phyloP scores from a whole-genome alignment of 2,797 vertebrate species.

The Labroides dimidiatus region DNA sequence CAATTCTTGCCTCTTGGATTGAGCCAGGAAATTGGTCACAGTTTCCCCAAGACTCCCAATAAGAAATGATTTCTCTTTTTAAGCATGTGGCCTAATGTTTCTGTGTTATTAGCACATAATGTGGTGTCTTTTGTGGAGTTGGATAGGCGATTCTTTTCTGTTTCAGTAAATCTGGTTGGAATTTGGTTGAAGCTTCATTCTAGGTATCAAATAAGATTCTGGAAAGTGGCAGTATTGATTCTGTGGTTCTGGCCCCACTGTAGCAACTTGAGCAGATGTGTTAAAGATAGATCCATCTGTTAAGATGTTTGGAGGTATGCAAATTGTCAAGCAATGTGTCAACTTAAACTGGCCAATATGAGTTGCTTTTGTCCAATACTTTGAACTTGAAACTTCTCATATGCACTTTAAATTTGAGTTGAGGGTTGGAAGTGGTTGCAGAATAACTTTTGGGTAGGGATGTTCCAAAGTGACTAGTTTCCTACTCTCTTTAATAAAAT shows the following conservation, averaged over 20 bases:
- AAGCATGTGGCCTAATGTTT: neutral
- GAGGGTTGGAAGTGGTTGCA: neutral
- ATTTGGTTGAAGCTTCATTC: neutral
- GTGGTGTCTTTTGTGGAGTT: constrained; percentile 6
- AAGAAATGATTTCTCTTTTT: constrained; percentile 30
- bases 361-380: too few relatives aligned
- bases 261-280: constrained; percentile 31
- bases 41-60: constrained; percentile 42
- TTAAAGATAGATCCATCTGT: constrained; percentile 39
- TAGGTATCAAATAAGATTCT: constrained; percentile 5
- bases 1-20: constrained; percentile 8
- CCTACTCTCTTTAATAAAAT: too few relatives aligned
- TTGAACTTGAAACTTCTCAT: too few relatives aligned
- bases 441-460: too few relatives aligned
- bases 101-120: constrained; percentile 14
- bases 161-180: constrained; percentile 7
- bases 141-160: neutral
- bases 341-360: too few relatives aligned
- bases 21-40: constrained; percentile 48
- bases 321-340: too few relatives aligned
- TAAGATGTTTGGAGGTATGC: too few relatives aligned
- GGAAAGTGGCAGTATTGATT: constrained; percentile 5
- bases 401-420: too few relatives aligned
- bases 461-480: too few relatives aligned
- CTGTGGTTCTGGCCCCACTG: constrained; percentile 4